Evolutionary conservation across 2,113 vertebrate genomes (phyloP).

Genomic region (Nesospiza acunhae): DNA sequence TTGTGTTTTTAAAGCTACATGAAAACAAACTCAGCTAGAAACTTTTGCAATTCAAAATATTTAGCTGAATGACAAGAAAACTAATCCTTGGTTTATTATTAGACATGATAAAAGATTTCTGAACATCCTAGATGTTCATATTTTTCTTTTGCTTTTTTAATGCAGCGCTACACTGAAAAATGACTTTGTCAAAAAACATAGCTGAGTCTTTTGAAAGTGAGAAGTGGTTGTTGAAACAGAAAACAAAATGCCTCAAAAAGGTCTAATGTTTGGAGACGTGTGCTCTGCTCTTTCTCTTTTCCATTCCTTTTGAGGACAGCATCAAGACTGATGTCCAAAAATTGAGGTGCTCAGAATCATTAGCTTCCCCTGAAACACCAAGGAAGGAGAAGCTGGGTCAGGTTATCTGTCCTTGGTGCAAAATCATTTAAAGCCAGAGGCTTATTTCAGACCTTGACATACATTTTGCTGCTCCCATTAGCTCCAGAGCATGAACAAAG

Average conservation of each 20-base stretch:
- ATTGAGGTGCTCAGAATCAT: background rate
- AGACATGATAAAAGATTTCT: slow-evolving; percentile 37
- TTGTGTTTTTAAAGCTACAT: slow-evolving; percentile 1
- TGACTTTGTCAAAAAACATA: background rate
- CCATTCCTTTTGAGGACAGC: background rate
- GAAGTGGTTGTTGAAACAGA: background rate
- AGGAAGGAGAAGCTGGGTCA: background rate
- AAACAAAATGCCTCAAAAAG: background rate
- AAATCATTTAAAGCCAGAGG: background rate
- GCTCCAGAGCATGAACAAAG: background rate
- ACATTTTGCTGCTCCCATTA: background rate
- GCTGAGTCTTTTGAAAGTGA: slow-evolving; percentile 6
- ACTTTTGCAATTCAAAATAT: slow-evolving; percentile 50
- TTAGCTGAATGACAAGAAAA: slow-evolving; percentile 39
- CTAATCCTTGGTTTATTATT: slow-evolving; percentile 39
- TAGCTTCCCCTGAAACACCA: background rate
- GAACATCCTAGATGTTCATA: background rate
- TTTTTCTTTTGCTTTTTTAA: slow-evolving; percentile 42
- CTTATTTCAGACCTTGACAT: background rate
- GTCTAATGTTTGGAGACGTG: background rate
- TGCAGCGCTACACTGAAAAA: slow-evolving; percentile 50
- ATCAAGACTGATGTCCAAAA: background rate
- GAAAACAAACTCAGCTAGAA: background rate
- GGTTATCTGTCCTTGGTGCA: background rate
- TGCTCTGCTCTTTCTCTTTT: background rate